These are phyloP conservation scores for Xanthorhoe spadicearia DNA, from an alignment of 2,888 invertebrate genomes.

Conservation along the genomic window DNA sequence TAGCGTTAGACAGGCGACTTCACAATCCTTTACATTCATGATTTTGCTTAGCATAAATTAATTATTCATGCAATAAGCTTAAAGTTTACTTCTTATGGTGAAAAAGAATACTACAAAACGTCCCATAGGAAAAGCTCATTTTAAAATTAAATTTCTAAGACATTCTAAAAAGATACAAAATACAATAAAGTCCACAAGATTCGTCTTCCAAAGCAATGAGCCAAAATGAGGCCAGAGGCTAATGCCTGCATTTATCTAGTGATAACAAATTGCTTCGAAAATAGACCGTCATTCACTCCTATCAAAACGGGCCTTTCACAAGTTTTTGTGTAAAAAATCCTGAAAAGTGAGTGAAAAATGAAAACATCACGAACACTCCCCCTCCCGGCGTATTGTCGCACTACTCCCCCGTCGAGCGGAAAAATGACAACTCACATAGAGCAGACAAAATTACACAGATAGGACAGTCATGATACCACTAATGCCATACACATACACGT, in stretches of 20 bases:
- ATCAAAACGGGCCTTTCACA: conserved; percentile 59
- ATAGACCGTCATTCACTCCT: conserved; percentile 45
- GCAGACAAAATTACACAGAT: conserved; percentile 31
- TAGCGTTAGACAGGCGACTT: too few species aligned
- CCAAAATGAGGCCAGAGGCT: conserved; percentile 1
- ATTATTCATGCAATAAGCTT: too few species aligned
- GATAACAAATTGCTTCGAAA: conserved; percentile 44
- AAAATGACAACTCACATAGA: conserved; percentile 71
- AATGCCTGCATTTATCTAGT: conserved; percentile 21
- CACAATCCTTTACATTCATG: too few species aligned
- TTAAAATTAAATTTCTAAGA: not conserved
- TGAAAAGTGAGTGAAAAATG: conserved; percentile 78
- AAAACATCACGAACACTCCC: conserved; percentile 73
- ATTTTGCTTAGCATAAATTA: too few species aligned
- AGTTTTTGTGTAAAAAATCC: conserved; percentile 56
- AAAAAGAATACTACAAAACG: too few species aligned
- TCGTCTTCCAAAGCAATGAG: not conserved
- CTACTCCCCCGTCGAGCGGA: conserved; percentile 67
- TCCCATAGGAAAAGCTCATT: too few species aligned
- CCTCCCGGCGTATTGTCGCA: conserved; percentile 67
- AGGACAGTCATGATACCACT: not conserved
- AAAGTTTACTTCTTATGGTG: too few species aligned
- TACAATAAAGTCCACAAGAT: not conserved
- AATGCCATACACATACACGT: too few species aligned
- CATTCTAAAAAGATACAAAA: not conserved